Evolutionary conservation across 2,797 vertebrate species (phyloP), one percentile per base, ranked within the genome.

Genomic region (Tamandua tetradactyla): DNA sequence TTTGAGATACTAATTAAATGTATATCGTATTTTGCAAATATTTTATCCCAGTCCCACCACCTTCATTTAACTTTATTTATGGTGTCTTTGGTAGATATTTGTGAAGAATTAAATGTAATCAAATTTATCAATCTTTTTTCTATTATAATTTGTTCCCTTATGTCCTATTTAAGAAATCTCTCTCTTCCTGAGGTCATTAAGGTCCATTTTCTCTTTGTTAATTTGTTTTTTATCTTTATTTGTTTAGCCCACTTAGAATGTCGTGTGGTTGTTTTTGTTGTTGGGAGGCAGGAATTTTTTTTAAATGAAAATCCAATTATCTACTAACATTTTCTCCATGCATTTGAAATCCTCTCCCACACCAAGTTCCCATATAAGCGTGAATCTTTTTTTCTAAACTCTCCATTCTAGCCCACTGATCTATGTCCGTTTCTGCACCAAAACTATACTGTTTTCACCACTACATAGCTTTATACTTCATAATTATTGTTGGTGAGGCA

Each of bases 111-210:
- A 82, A 75, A 49, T 69, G 8, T 44, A 93, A 75, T 64, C 35
- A 95, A 61, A 83, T 84, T 69, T 80, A 32, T 81, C 72, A 71
- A 40, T 83, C 32, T 79, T 93, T 79, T 93, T 89, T 91, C 37
- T 23, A 76, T 80, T 95, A 37, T 78, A 35, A 55, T 32, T 78
- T 78, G 15, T 80, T 71, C 52, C 40, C 49, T 82, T 89, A 78
- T 35, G 3, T 78, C 32, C 35, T 92, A 5, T 88, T 89, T 91
- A 84, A 62, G 15, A 57, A 92, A 64, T 35, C 32, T 15, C 74
- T 25, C 17, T 59, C 18, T 68, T 76, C 22, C 55, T 81, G 22
- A 64, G 62, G 42, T 90, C 78, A 81, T 55, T 71, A 89, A 95
- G 23, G 80, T 74, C 44, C 37, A 20, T 32, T 47, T 83, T 85